Conservation (phyloP, 2,888 invertebrate species). For the Myopa tessellatipennis region DNA sequence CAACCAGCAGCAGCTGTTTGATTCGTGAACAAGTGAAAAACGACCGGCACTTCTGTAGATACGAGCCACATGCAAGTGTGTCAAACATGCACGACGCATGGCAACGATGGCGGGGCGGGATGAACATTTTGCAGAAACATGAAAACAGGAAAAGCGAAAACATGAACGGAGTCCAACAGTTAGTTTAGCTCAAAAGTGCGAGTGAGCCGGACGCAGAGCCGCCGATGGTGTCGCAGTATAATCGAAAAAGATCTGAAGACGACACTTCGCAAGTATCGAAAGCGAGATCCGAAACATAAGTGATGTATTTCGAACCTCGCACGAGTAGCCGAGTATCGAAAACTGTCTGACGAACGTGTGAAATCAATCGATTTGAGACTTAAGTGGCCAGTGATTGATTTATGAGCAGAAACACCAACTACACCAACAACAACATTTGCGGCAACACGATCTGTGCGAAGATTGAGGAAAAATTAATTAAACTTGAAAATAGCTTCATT, state of each 20-base stretch:
- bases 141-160: slow-evolving; percentile 58
- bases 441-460: not conserved
- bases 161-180: slow-evolving; percentile 49
- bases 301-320: not conserved
- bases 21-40: slow-evolving; percentile 20
- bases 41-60: not conserved
- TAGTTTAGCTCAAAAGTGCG: slow-evolving; percentile 60
- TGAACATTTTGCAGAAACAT: slow-evolving; percentile 42
- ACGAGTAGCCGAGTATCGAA: too few species aligned
- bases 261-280: not conserved
- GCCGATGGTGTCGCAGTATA: not conserved
- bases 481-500: too few species aligned
- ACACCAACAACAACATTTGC: slow-evolving; percentile 1
- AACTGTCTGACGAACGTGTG: not conserved
- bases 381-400: slow-evolving; percentile 1
- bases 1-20: slow-evolving; percentile 56
- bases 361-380: slow-evolving; percentile 3
- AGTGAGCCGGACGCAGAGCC: slow-evolving; percentile 54
- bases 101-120: slow-evolving; percentile 33
- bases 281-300: not conserved
- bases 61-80: too few species aligned
- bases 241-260: not conserved
- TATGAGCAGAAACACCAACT: not conserved
- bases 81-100: not conserved
- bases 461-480: too few species aligned